Base-by-base conservation (phyloP, 2,888 invertebrate genomes). In the Anticlea derivata region DNA sequence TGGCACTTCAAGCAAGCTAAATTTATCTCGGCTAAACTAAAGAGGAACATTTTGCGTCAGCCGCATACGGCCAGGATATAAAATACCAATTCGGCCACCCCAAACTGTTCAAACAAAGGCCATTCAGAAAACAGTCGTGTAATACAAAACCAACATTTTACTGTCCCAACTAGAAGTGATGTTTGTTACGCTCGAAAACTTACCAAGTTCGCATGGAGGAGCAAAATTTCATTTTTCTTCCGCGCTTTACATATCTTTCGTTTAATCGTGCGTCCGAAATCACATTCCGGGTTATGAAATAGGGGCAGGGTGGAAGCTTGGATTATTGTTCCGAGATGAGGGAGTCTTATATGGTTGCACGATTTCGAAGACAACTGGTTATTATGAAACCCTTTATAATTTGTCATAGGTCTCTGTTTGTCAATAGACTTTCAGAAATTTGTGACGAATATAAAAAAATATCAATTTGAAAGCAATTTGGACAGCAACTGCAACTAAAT, bases 191-290 rank as follows among this genome's bases (percentile, higher is more conserved):
- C 48, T 43, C 24, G 31, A 24, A 41, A 53, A 48, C 53, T 53
- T 49, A 44, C 48, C 33, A 43, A 53, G 40, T 48, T 51, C 41
- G 51, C 39, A 35, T 33, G 23, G 31, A 41, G 30, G 10, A 17
- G 33, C 31, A 26, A 55, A 55, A 58, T 61, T 44, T 50, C 62
- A 69, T 60, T 61, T 48, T 53, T 48, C 33, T 43, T 11, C 43
- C 54, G 52, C 54, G 49, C 60, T 60, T 64, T 64, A 61, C 60
- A 63, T 68, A 66, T 61, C 60, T 62, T 61, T 63, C 67, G 67
- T 61, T 74, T 75, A 79, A 78, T 78, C 73, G 77, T 66, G 71
- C 72, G 65, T 68, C 68, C 56, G 59, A 70, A 75, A 75, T 78
- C 72, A 75, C 66, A 74, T 73, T 70, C 60, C 50, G 61, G 65